Evolutionary conservation across 2,113 vertebrate genomes (phyloP).

Genomic region (Calidris pugnax): DNA sequence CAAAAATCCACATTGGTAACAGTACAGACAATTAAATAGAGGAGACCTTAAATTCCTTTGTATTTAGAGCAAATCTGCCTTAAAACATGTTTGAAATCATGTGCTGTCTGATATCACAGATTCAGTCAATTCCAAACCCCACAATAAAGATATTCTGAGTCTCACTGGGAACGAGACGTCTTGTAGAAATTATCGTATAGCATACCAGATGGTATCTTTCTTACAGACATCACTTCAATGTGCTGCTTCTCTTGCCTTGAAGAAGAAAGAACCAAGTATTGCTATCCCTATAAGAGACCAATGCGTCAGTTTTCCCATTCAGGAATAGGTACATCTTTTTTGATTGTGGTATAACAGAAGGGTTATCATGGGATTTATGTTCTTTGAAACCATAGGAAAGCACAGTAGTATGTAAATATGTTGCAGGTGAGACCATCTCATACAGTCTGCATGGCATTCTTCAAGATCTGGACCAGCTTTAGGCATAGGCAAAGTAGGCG

Average conservation of each 20-base stretch:
- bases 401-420: neutral
- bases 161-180: slow-evolving; percentile 35
- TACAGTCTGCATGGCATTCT: neutral
- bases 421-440: neutral
- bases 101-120: slow-evolving; percentile 10
- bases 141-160: slow-evolving; percentile 36
- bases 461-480: neutral
- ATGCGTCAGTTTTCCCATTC: neutral
- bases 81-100: slow-evolving; percentile 4
- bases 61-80: slow-evolving; percentile 6
- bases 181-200: slow-evolving; percentile 27
- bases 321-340: neutral
- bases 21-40: neutral
- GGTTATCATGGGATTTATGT: neutral
- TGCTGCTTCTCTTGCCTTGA: slow-evolving; percentile 31
- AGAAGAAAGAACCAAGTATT: slow-evolving; percentile 12
- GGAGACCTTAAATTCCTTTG: neutral
- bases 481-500: neutral
- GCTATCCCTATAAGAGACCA: neutral
- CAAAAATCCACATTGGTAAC: neutral
- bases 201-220: slow-evolving; percentile 54
- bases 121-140: neutral
- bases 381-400: neutral
- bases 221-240: slow-evolving; percentile 29
- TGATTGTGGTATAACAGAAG: neutral